Conservation (phyloP, 2,113 vertebrate species). For the Asarcornis scutulata region DNA sequence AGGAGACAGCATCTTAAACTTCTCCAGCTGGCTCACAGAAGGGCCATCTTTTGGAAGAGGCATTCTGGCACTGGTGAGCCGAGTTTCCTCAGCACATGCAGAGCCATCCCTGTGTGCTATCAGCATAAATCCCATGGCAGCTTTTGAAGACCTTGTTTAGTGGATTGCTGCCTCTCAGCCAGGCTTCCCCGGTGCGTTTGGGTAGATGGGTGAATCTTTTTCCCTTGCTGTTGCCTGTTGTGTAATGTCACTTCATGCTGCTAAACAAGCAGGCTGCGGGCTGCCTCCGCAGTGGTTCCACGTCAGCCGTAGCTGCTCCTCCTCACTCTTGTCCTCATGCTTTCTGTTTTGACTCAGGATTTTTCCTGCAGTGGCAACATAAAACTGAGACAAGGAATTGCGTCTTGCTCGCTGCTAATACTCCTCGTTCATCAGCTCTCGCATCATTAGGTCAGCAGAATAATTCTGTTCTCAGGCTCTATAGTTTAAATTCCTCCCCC, state of each 20-base stretch:
- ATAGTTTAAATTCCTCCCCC: not conserved
- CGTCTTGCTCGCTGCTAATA: not conserved
- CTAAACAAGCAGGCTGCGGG: not conserved
- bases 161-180: not conserved
- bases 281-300: not conserved
- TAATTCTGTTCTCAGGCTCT: not conserved
- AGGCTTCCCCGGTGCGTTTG: not conserved
- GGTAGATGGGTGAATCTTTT: not conserved
- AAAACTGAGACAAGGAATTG: too few species aligned
- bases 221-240: not conserved
- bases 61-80: fast-evolving
- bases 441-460: not conserved
- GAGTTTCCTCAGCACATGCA: not conserved
- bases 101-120: not conserved
- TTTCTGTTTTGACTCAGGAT: not conserved
- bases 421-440: not conserved
- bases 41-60: not conserved
- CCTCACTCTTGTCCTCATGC: not conserved
- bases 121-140: not conserved
- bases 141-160: not conserved
- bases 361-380: not conserved
- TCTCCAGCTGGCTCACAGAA: not conserved
- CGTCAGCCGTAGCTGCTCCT: not conserved
- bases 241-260: not conserved
- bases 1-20: fast-evolving